Evolutionary conservation across 1,140 invertebrate genomes (phyloP).

Genomic region (Achroia grisella): DNA sequence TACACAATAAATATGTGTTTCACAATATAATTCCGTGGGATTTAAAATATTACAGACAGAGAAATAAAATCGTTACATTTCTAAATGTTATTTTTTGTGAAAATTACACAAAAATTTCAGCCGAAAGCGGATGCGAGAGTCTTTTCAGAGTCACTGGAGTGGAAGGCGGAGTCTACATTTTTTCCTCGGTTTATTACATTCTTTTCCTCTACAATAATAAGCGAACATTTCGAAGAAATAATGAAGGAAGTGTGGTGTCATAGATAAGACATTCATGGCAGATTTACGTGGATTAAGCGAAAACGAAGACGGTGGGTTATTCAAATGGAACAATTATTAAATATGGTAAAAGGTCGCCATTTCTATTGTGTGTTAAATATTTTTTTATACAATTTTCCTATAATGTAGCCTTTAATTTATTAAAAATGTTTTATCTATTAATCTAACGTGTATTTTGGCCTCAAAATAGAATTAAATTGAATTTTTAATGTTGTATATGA

Average conservation of each 20-base stretch:
- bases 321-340: background rate
- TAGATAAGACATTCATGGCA: background rate
- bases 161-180: conserved; percentile 3
- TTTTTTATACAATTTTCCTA: background rate
- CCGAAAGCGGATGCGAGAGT: background rate
- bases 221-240: background rate
- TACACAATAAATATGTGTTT: too few relatives aligned
- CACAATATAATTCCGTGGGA: background rate
- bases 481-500: too few relatives aligned
- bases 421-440: background rate
- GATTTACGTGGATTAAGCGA: conserved; percentile 1
- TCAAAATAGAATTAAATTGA: background rate
- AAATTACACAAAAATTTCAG: background rate
- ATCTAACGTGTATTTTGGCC: background rate
- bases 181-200: conserved; percentile 2
- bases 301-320: background rate
- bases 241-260: conserved; percentile 4
- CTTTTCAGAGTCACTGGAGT: background rate
- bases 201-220: conserved; percentile 1
- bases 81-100: too few relatives aligned
- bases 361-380: background rate
- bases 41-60: background rate
- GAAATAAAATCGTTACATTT: background rate
- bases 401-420: background rate
- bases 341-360: background rate